Base-by-base conservation (phyloP, 2,797 vertebrate species). In the Synanceia verrucosa region DNA sequence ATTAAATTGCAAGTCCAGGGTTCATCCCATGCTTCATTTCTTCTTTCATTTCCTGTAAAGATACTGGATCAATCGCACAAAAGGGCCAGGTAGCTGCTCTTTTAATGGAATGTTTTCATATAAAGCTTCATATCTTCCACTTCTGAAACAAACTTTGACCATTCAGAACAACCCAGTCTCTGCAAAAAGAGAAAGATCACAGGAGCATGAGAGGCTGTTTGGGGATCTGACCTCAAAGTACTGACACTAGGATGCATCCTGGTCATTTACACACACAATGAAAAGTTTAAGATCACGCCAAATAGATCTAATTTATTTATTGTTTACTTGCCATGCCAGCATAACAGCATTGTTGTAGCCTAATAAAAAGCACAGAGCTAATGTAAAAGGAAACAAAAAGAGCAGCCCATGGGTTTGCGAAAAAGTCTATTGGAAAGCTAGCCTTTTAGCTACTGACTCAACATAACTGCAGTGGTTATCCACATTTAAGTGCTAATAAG, bases 1-100 rank as follows among this genome's bases (percentile, higher is more conserved):
- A 65, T 93, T 94, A 91, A 91, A 91, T 92, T 93, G 91, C 79
- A 89, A 36, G 91, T 92, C 85, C 88, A 85, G 51, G 88, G 74
- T 89, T 89, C 89, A 89, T 93, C 90, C 70, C 84, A 86, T 89
- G 79, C 65, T 46, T 89, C 19, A 13, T 47, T 11, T 70, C 19
- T 18, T 21, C 24, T 51, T 70, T 28, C 6, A 6, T 65, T 60
- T 64, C 58, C 63, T 18, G 46, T 57, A 12, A 70, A 52, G 34
- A 16, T 34, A 39, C 59, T 2, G 31, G 31, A 56, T 80, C 61
- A 24, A 18, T 67, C 37, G 4, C 63, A 67, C 44, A 55, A 61
- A 70, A 33, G 41, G 74, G 66, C 48, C 50, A 3, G n/a, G 39
- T 67, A 80, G 84, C 83, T 78, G 78, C 53, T 80, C 73, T 69